A percentile compares a stretch with the other conserved stretches of the same genome.
phyloP scores from a whole-genome alignment of 2,888 invertebrate genomes.

The Merodon equestris region DNA sequence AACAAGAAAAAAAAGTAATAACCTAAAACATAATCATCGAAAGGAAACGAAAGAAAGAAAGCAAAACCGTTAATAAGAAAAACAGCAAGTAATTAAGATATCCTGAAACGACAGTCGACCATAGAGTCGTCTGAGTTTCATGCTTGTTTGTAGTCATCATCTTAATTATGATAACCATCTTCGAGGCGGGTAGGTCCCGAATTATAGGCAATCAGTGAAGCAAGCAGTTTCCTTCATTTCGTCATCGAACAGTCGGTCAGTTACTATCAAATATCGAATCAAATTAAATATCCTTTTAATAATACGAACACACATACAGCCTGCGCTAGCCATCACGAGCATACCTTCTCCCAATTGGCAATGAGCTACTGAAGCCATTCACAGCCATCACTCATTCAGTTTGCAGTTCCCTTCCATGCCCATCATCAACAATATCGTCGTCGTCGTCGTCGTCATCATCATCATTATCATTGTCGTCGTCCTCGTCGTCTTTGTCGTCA shows the following conservation, averaged over 20 bases:
- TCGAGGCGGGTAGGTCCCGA: slow-evolving; percentile 1
- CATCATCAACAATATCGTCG: neutral
- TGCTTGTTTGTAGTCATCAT: slow-evolving; percentile 4
- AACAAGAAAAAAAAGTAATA: neutral
- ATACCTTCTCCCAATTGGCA: neutral
- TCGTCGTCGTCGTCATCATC: slow-evolving; percentile 29
- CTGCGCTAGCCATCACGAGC: neutral
- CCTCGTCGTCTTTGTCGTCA: slow-evolving; percentile 6
- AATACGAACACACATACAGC: neutral
- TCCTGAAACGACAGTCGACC: slow-evolving; percentile 42
- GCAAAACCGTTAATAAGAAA: slow-evolving; percentile 46
- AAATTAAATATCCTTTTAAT: slow-evolving; percentile 29
- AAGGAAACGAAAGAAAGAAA: slow-evolving; percentile 9
- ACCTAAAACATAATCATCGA: neutral
- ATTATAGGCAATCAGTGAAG: too few species aligned
- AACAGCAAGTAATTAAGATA: slow-evolving; percentile 59
- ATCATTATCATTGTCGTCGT: slow-evolving; percentile 20
- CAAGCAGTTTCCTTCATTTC: too few species aligned
- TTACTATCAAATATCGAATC: slow-evolving; percentile 40
- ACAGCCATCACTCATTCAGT: slow-evolving; percentile 46
- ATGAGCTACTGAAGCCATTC: slow-evolving; percentile 55
- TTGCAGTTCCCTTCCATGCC: slow-evolving; percentile 1
- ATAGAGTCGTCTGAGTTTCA: neutral
- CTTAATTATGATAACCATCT: slow-evolving; percentile 19
- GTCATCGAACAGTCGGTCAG: neutral